Evolutionary conservation across 2,113 vertebrate species (phyloP), one percentile per base, ranked within the genome.

Genomic region (Jaculus jaculus): DNA sequence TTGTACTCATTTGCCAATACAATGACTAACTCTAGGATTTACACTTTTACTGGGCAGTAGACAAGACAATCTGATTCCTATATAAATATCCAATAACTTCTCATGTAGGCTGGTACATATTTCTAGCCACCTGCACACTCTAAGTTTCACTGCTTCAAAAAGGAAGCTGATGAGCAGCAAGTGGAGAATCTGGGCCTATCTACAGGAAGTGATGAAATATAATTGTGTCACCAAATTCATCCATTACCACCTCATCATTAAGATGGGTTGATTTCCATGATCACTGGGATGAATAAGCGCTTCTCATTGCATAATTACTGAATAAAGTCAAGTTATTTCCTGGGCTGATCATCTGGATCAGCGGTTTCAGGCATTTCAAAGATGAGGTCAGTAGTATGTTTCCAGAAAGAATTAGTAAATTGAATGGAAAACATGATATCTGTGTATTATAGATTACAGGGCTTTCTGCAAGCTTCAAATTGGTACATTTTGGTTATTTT

Each of bases 181-280:
- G 15, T 90, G 75, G 72, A 90, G 65, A 92, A 89, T 88, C 2
- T 79, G 73, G 63, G 47, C 71, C 72, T 79, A 23, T 92, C 91
- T 85, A 13, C 30, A 86, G 42, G 60, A 65, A 54, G 69, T 68
- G 84, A 87, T 68, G 73, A 93, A 89, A 71, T 30, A 90, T 82
- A 74, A 58, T 73, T 79, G 84, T 96, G 89, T 77, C 89, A 87
- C 30, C 91, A 63, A 61, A 89, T 84, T 81, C 89, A 91, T 78
- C 69, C 93, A 82, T 94, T 93, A 95, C 37, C 71, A 61, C 90
- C 74, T 92, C 34, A 65, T 90, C 81, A 94, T 69, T 75, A 87
- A 92, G 79, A 86, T 42, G 58, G 58, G 63, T 90, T 91, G 37
- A 93, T 95, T 94, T 93, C 60, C 85, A 86, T 88, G 82, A 96